A percentile compares a stretch with the other conserved stretches of the same genome.
Evolutionary conservation across 2,888 invertebrate genomes (phyloP).

Genomic region (Mystacides longicornis): DNA sequence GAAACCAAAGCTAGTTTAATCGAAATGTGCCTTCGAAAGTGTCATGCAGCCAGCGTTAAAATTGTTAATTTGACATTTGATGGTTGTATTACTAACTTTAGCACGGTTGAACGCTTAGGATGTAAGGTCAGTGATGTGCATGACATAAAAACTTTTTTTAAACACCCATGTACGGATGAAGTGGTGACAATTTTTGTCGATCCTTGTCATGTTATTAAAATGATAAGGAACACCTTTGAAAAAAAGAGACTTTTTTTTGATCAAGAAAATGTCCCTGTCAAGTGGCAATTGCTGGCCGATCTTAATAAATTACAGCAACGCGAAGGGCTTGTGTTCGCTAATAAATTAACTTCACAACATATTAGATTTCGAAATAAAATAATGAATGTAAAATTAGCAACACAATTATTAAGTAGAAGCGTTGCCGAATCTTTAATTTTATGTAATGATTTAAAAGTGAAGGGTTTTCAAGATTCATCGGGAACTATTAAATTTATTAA

Average conservation of each 20-base stretch:
- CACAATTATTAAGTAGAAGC: background rate
- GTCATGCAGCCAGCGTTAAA: too few relatives aligned
- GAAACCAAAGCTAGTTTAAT: too few relatives aligned
- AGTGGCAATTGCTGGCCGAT: background rate
- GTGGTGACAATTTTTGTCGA: too few relatives aligned
- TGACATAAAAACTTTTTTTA: too few relatives aligned
- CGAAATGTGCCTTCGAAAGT: too few relatives aligned
- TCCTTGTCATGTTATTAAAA: background rate
- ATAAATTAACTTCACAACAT: background rate
- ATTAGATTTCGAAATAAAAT: background rate
- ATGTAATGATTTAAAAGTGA: background rate
- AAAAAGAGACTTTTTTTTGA: background rate
- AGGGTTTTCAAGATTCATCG: background rate
- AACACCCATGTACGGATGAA: too few relatives aligned
- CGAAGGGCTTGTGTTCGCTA: too few relatives aligned
- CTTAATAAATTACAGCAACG: background rate
- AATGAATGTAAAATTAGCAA: too few relatives aligned
- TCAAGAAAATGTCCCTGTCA: background rate
- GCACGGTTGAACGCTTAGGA: too few relatives aligned
- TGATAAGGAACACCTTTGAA: background rate
- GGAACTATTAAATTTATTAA: background rate
- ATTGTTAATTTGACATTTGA: too few relatives aligned
- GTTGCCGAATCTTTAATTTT: background rate
- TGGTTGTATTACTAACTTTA: too few relatives aligned
- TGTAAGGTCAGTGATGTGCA: too few relatives aligned